phyloP scores from a whole-genome alignment of 2,113 vertebrate genomes.

The Myrmophylax atrothorax region DNA sequence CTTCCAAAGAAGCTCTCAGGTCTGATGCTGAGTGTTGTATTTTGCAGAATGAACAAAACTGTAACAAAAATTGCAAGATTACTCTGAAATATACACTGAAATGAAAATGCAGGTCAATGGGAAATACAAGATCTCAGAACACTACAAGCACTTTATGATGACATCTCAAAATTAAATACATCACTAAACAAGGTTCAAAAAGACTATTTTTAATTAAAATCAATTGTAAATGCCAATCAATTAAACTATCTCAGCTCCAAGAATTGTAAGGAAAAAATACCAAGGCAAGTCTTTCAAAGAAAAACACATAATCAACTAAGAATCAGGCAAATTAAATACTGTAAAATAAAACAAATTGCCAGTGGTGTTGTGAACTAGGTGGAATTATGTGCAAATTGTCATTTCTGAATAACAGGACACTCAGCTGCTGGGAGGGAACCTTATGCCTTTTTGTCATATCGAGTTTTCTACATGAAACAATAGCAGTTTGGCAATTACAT shows the following conservation, averaged over 20 bases:
- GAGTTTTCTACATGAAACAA: neutral
- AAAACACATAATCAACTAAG: neutral
- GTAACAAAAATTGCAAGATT: neutral
- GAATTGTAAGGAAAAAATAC: neutral
- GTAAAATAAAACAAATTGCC: neutral
- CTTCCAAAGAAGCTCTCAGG: neutral
- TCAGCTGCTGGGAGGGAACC: neutral
- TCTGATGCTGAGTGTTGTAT: neutral
- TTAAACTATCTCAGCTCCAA: neutral
- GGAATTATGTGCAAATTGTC: neutral
- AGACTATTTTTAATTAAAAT: neutral
- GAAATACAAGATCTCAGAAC: neutral
- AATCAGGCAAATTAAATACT: neutral
- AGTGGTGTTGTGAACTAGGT: neutral
- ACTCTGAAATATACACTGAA: neutral
- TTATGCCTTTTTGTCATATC: neutral
- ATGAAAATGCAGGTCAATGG: neutral
- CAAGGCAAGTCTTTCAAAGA: neutral
- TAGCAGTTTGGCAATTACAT: neutral
- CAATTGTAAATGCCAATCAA: neutral
- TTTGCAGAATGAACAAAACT: neutral
- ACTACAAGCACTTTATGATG: neutral
- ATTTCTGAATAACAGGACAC: neutral
- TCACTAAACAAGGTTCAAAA: neutral
- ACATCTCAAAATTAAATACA: neutral